A percentile compares a stretch with the other conserved stretches of the same genome.
These are phyloP conservation scores for Harpalus rubripes DNA, from an alignment of 2,888 invertebrate species.

Conservation along the genomic window DNA sequence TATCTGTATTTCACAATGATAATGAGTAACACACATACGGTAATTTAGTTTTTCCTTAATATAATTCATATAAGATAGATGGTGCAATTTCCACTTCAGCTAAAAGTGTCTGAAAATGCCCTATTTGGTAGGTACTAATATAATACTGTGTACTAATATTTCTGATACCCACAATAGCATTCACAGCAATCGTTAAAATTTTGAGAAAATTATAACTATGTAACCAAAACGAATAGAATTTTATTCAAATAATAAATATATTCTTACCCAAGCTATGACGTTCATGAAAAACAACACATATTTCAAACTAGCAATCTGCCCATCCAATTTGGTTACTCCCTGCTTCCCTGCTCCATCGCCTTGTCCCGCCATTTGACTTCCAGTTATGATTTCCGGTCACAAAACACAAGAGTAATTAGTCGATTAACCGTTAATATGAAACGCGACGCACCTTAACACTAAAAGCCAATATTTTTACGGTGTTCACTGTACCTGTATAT, in stretches of 20 bases:
- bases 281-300: constrained; percentile 91
- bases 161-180: too few relatives aligned
- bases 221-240: too few relatives aligned
- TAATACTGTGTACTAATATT: too few relatives aligned
- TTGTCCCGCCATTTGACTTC: constrained; percentile 79
- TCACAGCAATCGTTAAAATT: too few relatives aligned
- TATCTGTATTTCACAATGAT: constrained; percentile 19
- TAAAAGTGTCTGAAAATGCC: too few relatives aligned
- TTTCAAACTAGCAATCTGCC: constrained; percentile 88
- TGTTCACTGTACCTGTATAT: constrained; percentile 19
- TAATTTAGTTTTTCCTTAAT: too few relatives aligned
- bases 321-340: constrained; percentile 82
- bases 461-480: background rate
- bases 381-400: constrained; percentile 12
- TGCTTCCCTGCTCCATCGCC: constrained; percentile 79
- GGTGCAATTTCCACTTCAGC: too few relatives aligned
- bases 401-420: constrained; percentile 48
- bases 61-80: too few relatives aligned
- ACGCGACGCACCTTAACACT: constrained; percentile 38
- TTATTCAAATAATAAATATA: background rate
- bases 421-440: constrained; percentile 11
- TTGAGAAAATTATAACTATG: too few relatives aligned
- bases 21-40: background rate
- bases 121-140: too few relatives aligned
- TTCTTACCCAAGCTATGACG: constrained; percentile 87